phyloP scores from a whole-genome alignment of 2,113 vertebrate genomes.

The Tragelaphus imberbis region DNA sequence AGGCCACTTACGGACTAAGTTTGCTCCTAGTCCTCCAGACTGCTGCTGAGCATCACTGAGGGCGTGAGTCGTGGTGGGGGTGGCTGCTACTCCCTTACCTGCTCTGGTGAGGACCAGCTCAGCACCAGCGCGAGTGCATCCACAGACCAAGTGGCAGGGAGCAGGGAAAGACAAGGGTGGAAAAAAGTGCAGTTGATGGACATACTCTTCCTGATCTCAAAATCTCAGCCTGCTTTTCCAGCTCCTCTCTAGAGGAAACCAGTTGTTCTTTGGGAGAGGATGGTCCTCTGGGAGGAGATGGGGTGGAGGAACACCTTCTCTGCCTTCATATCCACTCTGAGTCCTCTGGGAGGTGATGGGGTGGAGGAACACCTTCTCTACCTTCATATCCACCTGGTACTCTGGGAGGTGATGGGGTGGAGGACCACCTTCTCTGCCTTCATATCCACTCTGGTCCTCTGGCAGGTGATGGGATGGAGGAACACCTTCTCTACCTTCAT shows the following conservation, averaged over 20 bases:
- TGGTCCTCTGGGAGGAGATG: background rate
- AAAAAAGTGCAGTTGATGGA: background rate
- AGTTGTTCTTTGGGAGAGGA: background rate
- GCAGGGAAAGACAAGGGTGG: background rate
- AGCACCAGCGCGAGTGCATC: background rate
- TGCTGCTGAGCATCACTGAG: background rate
- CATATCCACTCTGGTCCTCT: no score
- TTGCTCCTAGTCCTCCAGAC: background rate
- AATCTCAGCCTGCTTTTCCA: background rate
- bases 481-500: background rate
- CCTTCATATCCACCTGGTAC: no score
- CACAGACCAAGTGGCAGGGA: background rate
- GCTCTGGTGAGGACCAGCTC: background rate
- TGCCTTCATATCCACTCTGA: background rate
- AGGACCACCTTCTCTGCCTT: no score
- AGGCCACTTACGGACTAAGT: background rate
- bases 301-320: background rate
- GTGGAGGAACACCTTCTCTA: no score
- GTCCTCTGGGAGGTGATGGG: no score
- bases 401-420: no score
- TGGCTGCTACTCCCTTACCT: background rate
- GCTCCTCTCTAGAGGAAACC: background rate
- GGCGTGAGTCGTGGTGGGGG: accelerated
- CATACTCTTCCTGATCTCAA: background rate
- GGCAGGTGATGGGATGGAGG: background rate